phyloP scores from a whole-genome alignment of 2,888 invertebrate genomes.

The Drosophila pegasa region DNA sequence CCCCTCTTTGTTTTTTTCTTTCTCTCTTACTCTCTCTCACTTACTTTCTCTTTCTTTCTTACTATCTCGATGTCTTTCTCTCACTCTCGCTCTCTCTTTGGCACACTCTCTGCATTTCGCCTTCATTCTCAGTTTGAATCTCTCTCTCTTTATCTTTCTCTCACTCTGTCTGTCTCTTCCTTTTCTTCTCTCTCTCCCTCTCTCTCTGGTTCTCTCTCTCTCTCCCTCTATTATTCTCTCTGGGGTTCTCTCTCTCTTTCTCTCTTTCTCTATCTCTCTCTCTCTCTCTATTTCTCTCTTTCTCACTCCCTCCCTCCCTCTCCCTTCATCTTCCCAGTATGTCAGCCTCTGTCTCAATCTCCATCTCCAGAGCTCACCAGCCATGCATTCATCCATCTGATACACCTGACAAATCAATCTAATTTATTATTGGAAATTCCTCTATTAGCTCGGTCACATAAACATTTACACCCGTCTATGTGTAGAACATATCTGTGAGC shows the following conservation, averaged over 20 bases:
- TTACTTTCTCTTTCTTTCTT: not conserved
- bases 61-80: not conserved
- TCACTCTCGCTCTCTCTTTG: not conserved
- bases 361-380: not conserved
- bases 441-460: constrained; percentile 1
- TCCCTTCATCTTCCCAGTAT: not conserved
- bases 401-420: not conserved
- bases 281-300: too few species aligned
- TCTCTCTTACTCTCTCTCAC: not conserved
- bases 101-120: not conserved
- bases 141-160: not conserved
- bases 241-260: not conserved
- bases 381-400: not conserved
- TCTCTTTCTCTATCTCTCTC: not conserved
- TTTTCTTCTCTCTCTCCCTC: not conserved
- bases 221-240: too few species aligned
- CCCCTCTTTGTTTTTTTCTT: not conserved
- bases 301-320: not conserved
- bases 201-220: not conserved
- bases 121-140: not conserved
- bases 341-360: not conserved
- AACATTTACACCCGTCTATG: not conserved
- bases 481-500: too few species aligned
- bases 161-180: not conserved
- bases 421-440: not conserved